Base-by-base conservation (phyloP, 2,888 invertebrate genomes). In the Lobophora halterata region DNA sequence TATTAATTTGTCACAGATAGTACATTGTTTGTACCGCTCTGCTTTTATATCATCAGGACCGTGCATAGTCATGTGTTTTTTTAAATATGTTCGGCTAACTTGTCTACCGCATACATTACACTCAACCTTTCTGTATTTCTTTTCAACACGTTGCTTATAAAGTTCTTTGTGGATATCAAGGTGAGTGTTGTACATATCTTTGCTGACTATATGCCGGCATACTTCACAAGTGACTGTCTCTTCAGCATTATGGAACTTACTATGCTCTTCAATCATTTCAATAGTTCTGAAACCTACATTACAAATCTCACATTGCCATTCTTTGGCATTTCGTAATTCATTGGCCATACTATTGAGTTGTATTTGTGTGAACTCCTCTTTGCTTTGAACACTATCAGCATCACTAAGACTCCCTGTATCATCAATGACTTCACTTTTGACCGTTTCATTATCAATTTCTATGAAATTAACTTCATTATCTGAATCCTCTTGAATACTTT, bases 61-160 rank as follows among this genome's bases (percentile, higher is more conserved):
- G 39, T 65, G 66, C 9, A 49, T 34, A 42, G 37, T 54, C 32
- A 58, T 32, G 26, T 67, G 66, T 20, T 28, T 29, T 29, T 61
- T 64, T 5, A 55, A 17, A 13, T 66, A 64, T 7, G 49, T 19
- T 41, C 58, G 61, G 26, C 38, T 47, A 3, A 67, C 14, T 12
- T 23, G 16, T 21, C 65, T 68, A 1, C 43, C 29, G 30, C 70
- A 70, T 13, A 60, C 13, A 29, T 52, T 35, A 49, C 70, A 70
- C 35, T 61, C 43, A 1, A 58, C 39, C 56, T 65, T 70, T 3
- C 3, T 1, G 10, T 25, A 9, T 13, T 25, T 49, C 29, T 45
- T 58, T 0, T 40, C 8, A 7, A 9, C 13, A 30, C 49, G 58
- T 1, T 46, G 25, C 7, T 49, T 49, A 23, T 52, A 61, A 9